Conservation (phyloP, 1,140 invertebrate genomes). For the Drosophila baimaii region DNA sequence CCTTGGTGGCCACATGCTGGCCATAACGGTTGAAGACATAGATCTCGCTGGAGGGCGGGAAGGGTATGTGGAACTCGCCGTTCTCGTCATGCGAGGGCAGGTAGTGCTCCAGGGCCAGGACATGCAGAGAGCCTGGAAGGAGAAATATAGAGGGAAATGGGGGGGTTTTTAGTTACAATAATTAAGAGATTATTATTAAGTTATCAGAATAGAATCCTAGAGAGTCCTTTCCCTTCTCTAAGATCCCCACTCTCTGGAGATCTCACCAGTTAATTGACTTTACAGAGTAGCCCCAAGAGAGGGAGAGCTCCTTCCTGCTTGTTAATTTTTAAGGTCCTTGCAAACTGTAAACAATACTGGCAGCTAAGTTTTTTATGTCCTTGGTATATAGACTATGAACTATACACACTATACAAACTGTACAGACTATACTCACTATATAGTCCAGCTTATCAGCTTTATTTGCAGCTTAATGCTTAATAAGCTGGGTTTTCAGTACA, state of each 20-base stretch:
- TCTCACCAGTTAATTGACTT: too few species aligned
- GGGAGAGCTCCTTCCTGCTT: too few species aligned
- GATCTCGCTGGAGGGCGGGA: slow-evolving; percentile 94
- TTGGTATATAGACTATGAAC: background rate
- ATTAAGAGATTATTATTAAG: too few species aligned
- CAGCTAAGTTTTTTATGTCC: slow-evolving; percentile 1
- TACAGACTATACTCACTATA: background rate
- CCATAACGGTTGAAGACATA: slow-evolving; percentile 98
- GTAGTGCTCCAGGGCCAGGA: slow-evolving; percentile 95
- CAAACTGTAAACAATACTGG: background rate
- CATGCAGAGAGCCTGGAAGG: slow-evolving; percentile 89
- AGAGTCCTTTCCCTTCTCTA: background rate
- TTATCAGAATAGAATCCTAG: too few species aligned
- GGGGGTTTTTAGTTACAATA: too few species aligned
- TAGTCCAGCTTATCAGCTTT: slow-evolving; percentile 26
- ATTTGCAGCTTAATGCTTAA: slow-evolving; percentile 29
- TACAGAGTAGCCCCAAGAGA: too few species aligned
- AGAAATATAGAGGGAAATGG: too few species aligned
- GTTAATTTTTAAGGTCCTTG: slow-evolving; percentile 2
- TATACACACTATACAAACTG: too few species aligned
- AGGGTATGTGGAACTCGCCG: slow-evolving; percentile 96
- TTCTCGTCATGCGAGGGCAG: slow-evolving; percentile 94
- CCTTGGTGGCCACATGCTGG: slow-evolving; percentile 96
- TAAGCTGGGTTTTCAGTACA: slow-evolving; percentile 21
- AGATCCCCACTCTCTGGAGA: too few species aligned